Base-by-base conservation (phyloP, 1,140 invertebrate species). In the Hypsibius dujardini region DNA sequence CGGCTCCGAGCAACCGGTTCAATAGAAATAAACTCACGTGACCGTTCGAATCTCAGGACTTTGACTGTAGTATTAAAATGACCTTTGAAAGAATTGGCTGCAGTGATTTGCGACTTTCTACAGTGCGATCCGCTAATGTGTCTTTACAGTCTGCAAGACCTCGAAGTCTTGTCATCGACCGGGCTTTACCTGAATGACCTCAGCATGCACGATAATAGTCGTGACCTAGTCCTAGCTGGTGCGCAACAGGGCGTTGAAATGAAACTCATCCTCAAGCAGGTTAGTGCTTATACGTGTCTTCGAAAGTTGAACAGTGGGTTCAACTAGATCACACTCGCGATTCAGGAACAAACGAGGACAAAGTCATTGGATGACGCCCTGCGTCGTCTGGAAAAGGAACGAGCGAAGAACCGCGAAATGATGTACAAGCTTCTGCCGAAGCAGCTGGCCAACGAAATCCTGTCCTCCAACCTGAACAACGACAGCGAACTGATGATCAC, bases 381-480 rank as follows among this genome's bases (percentile, higher is more conserved):
- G 92, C 83, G 87, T 73, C 92, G 93, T 79, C 78, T 98, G 74
- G 92, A 97, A 76, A 87, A 90, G 72, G 93, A 96, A 79, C 95
- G 95, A 91, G 87, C 88, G 75, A 83, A 91, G 72, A 97, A 93
- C 0, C 92, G 97, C 77, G 90, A 95, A 73, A 80, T 97, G 1
- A 79, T 97, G 0, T 97, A 97, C 79, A 93, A 97, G 81, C 96
- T 97, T 92, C 95, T 98, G 82, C 95, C 94, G 2, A 95, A 95
- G 80, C 7, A 7, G 7, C 88, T 56, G n/a, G 50, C 50, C n/a
- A 56, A 7, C 50, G 50, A 56, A 56, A n/a, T n/a, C 50, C n/a
- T 56, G 7, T 7, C 7, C n/a, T n/a, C 7, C n/a, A 7, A 7
- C 7, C 7, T 7, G n/a, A n/a, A 7, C 50, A 56, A 56, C 50